Base-by-base conservation (phyloP, 2,888 invertebrate genomes). In the Crossocerus cetratus region DNA sequence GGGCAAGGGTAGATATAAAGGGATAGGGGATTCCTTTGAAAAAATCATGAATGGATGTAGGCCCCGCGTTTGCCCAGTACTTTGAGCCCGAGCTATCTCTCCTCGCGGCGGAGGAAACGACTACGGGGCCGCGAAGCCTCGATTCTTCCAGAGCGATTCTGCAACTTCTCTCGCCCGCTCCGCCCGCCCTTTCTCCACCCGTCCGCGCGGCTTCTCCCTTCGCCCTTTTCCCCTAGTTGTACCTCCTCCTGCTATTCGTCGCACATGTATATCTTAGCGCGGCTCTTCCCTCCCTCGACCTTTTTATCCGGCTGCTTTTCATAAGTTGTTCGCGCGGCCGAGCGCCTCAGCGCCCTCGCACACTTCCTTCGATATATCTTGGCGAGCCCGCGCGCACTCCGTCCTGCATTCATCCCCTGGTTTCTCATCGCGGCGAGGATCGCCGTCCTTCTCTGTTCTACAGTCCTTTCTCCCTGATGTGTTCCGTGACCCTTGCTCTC, bases 21-120 rank as follows among this genome's bases (percentile, higher is more conserved):
- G 74, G 72, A 74, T 72, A 65, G 72, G 61, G 66, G 61, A 66
- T 63, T 72, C 67, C 80, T 81, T 84, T 84, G 81, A 80, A 84
- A 84, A 80, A 80, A 84, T 80, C 82, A 81, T 83, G 81, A 84
- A 84, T 82, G 82, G 81, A 84, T 83, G 82, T 83, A 81, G 78
- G 78, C 74, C 68, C 78, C 75, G 74, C 78, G 69, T 80, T 78
- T 73, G 73, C 73, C 58, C 66, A 74, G 72, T 71, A 72, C 78
- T 76, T 81, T 80, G 76, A 80, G 66, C 16, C 43, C 67, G 80
- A 69, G 75, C 70, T 65, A 72, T 32, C 32, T 32, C 32, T 32
- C 32, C 11, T 32, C 77, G 73, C 65, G 43, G 64, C n/a, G 13
- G 74, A 77, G 72, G 71, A 70, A 79, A 79, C 77, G 80, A 65